phyloP scores from a whole-genome alignment of 2,113 vertebrate species.

The Onychostruthus taczanowskii region DNA sequence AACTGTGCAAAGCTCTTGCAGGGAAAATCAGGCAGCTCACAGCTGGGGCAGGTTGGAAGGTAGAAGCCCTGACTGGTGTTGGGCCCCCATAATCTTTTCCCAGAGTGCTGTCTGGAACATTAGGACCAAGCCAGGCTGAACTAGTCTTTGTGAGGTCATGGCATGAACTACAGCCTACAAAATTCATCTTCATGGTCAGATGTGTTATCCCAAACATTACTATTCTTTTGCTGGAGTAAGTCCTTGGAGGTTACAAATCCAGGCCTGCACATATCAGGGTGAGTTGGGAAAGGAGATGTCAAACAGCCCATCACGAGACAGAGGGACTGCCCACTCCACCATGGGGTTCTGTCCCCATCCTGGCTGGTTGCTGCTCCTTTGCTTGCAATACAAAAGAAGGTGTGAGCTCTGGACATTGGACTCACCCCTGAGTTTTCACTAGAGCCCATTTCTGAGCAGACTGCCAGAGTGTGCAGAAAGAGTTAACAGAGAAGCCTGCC shows the following conservation, averaged over 20 bases:
- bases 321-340: neutral
- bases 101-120: fast-evolving
- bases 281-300: neutral
- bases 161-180: neutral
- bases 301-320: neutral
- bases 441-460: neutral
- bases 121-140: neutral
- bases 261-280: fast-evolving
- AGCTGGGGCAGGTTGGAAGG: neutral
- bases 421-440: neutral
- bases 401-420: neutral
- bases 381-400: neutral
- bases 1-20: neutral
- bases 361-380: neutral
- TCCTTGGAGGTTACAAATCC: neutral
- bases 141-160: neutral
- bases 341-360: neutral
- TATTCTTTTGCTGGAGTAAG: neutral
- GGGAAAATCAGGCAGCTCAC: neutral
- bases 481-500: constrained; percentile 36
- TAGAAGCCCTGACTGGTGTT: neutral
- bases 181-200: neutral
- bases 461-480: neutral
- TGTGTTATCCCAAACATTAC: neutral
- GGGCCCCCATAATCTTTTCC: neutral